Evolutionary conservation across 2,113 vertebrate species (phyloP), one percentile per base, ranked within the genome.

Genomic region (Daphoenositta chrysoptera): DNA sequence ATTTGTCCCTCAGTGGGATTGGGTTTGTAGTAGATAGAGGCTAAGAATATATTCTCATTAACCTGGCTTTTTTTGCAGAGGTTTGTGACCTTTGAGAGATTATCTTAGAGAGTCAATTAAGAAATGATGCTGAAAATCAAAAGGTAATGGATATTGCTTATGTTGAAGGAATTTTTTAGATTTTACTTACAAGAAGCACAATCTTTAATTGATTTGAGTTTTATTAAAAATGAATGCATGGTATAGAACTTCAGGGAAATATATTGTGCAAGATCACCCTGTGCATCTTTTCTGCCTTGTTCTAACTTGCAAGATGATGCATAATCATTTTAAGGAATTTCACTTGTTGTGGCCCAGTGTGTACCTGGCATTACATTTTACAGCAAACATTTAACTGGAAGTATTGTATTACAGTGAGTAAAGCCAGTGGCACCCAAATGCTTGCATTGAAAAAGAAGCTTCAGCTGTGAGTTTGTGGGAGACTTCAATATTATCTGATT

Each of bases 271-370:
- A 22, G 71, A 77, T 80, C 47, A 58, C 56, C 47, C 30, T 63
- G 16, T 83, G 27, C 47, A 48, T 95, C 63, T 88, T 15, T 64
- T 84, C 27, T 70, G 39, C 65, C 44, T 80, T 94, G 96, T 89
- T 89, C 21, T 81, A 39, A 94, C 95, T 81, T 94, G 94, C 7
- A 35, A 80, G 75, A 28, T 66, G 56, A 92, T 89, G 72, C 64
- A 77, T 86, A 89, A 92, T 89, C 21, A 23, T 90, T 89, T 83
- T 31, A 73, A 92, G 83, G 89, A 94, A 95, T 97, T 96, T 92
- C 51, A 84, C 44, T 81, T 83, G 19, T 87, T 93, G 79, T 94
- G 91, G 72, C 76, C 86, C 51, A 26, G 9, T 80, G 45, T 70
- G 51, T 96, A 83, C 65, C 87, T 94, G 84, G 70, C 73, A 40